Conservation (phyloP, 2,888 invertebrate species). For the Aleiodes leptofemur region DNA sequence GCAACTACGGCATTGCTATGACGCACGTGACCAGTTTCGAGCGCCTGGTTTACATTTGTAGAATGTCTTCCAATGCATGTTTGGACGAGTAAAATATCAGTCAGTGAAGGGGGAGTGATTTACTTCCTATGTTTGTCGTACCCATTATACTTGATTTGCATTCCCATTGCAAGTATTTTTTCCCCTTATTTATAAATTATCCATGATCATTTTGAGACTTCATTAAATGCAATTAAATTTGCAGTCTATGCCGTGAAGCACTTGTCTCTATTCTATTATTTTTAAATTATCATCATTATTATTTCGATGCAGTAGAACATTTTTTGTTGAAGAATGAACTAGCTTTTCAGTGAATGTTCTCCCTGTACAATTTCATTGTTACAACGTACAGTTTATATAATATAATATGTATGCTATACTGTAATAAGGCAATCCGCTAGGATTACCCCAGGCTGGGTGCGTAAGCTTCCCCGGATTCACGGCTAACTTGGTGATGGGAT, state of each 20-base stretch:
- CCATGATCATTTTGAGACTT: no score
- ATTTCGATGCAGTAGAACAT: no score
- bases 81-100: conserved; percentile 12
- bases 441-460: conserved; percentile 40
- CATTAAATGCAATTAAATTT: no score
- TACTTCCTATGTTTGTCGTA: background rate
- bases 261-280: no score
- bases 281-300: no score
- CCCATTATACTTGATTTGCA: background rate
- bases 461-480: conserved; percentile 43
- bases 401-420: background rate
- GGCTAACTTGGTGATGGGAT: conserved; percentile 45
- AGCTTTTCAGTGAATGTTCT: conserved; percentile 4
- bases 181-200: no score
- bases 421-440: conserved; percentile 22
- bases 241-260: no score
- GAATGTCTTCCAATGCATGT: conserved; percentile 12
- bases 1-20: conserved; percentile 19
- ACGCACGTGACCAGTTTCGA: conserved; percentile 21
- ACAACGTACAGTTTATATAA: conserved; percentile 3
- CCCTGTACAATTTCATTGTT: background rate
- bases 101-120: background rate
- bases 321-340: background rate
- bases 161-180: no score
- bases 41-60: conserved; percentile 15